Conservation (phyloP, 2,113 vertebrate species). For the Petroica traversi region DNA sequence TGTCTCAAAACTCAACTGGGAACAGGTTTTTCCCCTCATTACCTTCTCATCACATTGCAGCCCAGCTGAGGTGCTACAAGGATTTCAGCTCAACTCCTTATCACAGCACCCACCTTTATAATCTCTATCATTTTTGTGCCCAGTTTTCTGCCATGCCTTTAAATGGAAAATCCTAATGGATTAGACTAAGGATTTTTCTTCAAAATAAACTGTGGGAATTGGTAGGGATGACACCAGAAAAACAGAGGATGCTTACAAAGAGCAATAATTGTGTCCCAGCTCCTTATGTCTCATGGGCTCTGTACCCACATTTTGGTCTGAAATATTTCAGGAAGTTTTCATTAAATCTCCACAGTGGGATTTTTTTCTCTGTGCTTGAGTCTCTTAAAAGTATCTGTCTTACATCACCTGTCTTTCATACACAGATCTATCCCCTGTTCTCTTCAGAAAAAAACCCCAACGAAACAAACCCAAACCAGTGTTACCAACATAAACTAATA, state of each 20-base stretch:
- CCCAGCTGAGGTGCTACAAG: not conserved
- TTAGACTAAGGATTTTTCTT: not conserved
- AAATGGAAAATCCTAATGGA: not conserved
- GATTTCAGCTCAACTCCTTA: not conserved
- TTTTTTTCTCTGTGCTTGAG: not conserved
- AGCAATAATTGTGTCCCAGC: not conserved
- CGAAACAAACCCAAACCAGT: too few relatives aligned
- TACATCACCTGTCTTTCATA: not conserved
- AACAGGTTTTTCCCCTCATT: not conserved
- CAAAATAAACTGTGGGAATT: not conserved
- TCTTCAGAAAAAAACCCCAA: not conserved
- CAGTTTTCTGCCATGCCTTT: not conserved
- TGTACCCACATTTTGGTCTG: not conserved
- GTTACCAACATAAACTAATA: not conserved
- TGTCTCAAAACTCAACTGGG: accelerated
- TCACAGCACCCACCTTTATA: not conserved
- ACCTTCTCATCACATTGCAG: not conserved
- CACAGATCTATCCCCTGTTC: not conserved
- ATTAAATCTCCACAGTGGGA: not conserved
- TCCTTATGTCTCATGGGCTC: not conserved
- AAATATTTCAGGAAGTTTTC: not conserved
- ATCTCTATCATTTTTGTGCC: not conserved
- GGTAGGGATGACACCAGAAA: not conserved
- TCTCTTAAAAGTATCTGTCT: not conserved
- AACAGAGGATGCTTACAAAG: not conserved